Percentiles rank a stretch among this genome's conserved stretches.
phyloP scores from a whole-genome alignment of 2,888 invertebrate genomes.

The Ectobius pallidus region DNA sequence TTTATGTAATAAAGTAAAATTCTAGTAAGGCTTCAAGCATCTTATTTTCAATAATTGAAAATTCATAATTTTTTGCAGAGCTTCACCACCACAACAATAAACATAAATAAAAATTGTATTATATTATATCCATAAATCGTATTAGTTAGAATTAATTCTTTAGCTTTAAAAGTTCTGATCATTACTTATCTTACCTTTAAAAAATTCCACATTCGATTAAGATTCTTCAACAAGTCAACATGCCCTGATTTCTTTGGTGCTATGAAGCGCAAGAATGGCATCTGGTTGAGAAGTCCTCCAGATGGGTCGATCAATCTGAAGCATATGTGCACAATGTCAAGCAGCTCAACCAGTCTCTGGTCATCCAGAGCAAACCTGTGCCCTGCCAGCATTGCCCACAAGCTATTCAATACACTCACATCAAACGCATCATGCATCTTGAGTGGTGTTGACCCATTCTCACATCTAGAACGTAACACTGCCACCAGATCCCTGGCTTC shows the following conservation, averaged over 20 bases:
- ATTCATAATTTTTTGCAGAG: too few species aligned
- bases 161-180: too few species aligned
- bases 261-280: constrained; percentile 70
- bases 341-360: constrained; percentile 59
- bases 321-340: constrained; percentile 65
- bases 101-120: too few species aligned
- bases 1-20: too few species aligned
- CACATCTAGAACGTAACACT: constrained; percentile 49
- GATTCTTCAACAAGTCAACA: constrained; percentile 58
- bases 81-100: too few species aligned
- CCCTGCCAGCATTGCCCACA: constrained; percentile 75
- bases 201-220: constrained; percentile 62
- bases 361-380: constrained; percentile 65
- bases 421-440: constrained; percentile 62
- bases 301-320: constrained; percentile 69
- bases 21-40: too few species aligned
- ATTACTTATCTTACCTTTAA: constrained; percentile 59
- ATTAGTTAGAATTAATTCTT: too few species aligned
- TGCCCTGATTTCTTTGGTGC: constrained; percentile 69
- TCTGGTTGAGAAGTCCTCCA: constrained; percentile 71
- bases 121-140: too few species aligned
- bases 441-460: constrained; percentile 51
- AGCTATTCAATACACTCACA: constrained; percentile 67
- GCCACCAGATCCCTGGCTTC: constrained; percentile 63
- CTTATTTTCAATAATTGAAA: too few species aligned